Evolutionary conservation across 30 jellyfish, hydroid and myxozoan genomes (phyloP), one percentile per base, ranked within the genome.

Genomic region (Pseudorhiza aurosa): DNA sequence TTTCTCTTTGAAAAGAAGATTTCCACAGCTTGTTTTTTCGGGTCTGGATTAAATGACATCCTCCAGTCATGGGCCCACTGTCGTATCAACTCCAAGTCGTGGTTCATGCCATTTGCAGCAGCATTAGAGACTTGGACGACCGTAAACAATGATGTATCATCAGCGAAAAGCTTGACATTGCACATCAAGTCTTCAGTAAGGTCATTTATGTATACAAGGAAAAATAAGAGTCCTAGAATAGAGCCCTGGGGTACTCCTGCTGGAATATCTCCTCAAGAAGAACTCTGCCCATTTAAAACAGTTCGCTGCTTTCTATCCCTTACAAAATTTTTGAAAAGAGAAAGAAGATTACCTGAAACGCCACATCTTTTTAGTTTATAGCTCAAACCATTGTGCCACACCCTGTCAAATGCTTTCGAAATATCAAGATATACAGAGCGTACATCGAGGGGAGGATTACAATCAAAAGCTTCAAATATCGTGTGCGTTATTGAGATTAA

Each of bases 41-140:
- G 85, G 59, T 79, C 84, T 33, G 91, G 91, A 46, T 79, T 65
- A 47, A 79, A 79, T 43, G 91, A 81, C 93, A 81, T 81, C 45
- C 60, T 81, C 85, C 85, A 68, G 39, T 82, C 86, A 82, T 82
- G 32, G 36, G 87, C 94, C 94, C 80, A 82, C 62, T 65, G 88
- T 25, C 56, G 36, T 58, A 75, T 55, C 78, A 75, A 58, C 55
- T 77, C 81, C 50, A 59, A 44, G 30, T 77, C 81, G 25, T 77
- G 89, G 81, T 77, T 77, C 89, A 77, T 58, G 72, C 60, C 89
- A 31, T 44, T 56, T 72, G 89, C 89, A 77, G 89, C 89, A 58
- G 89, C 18, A 53, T 67, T 79, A 21, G 91, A 49, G 73, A 63
- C 88, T 65, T 79, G 58, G 30, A 65, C 79, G 14, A 65, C 42